phyloP scores from a whole-genome alignment of 2,888 invertebrate species.

The Protodeltote pygarga region DNA sequence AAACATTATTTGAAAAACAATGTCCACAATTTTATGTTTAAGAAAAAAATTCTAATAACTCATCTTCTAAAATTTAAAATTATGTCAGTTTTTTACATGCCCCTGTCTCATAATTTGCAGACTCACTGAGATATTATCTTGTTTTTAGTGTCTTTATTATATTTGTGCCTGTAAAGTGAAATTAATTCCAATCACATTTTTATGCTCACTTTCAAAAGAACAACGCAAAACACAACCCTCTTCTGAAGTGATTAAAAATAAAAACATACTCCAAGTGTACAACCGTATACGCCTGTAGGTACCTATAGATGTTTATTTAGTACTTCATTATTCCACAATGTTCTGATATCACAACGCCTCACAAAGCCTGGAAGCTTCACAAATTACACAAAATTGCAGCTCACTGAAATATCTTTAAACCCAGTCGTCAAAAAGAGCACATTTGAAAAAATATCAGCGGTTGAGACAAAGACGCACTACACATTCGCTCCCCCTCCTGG shows the following conservation, averaged over 20 bases:
- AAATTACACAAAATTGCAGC: slow-evolving; percentile 28
- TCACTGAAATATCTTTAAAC: slow-evolving; percentile 32
- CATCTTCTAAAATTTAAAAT: neutral
- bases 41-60: too few relatives aligned
- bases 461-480: slow-evolving; percentile 70
- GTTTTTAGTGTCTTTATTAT: slow-evolving; percentile 26
- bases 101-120: slow-evolving; percentile 9
- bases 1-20: too few relatives aligned
- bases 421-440: slow-evolving; percentile 64
- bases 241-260: slow-evolving; percentile 25
- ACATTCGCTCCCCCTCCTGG: slow-evolving; percentile 64
- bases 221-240: slow-evolving; percentile 26
- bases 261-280: slow-evolving; percentile 10
- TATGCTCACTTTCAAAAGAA: slow-evolving; percentile 26
- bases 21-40: too few relatives aligned
- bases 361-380: slow-evolving; percentile 2
- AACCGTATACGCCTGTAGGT: slow-evolving; percentile 10
- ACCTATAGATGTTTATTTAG: slow-evolving; percentile 16
- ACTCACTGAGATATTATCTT: slow-evolving; percentile 24
- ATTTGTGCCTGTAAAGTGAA: slow-evolving; percentile 30
- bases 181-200: slow-evolving; percentile 36
- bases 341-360: slow-evolving; percentile 15
- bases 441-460: slow-evolving; percentile 58
- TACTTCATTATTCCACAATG: slow-evolving; percentile 25
- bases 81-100: neutral